Base-by-base conservation (phyloP, 2,888 invertebrate genomes). In the Drosophila demipolita region DNA sequence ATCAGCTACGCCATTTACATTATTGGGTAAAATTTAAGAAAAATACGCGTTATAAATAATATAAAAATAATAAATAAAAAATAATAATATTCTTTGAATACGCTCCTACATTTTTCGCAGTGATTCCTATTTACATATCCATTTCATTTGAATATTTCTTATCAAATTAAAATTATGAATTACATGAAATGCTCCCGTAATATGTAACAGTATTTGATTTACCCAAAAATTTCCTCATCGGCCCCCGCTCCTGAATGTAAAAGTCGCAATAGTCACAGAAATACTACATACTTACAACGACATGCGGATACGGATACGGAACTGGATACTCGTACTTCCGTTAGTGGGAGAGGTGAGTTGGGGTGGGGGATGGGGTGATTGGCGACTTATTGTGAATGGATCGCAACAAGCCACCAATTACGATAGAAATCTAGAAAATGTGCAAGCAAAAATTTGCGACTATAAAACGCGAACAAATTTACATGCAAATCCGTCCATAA, bases 401-500 rank as follows among this genome's bases (percentile, higher is more conserved):
- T 62, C 66, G 71, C 81, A 88, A 88, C 87, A 83, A 88, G 89
- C 84, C 84, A 87, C 89, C 84, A 85, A 85, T 85, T 85, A 85
- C 84, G 89, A 85, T 85, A 69, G 78, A 88, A 86, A 85, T 85
- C 84, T 88, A 86, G 81, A 80, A 88, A 85, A 86, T 85, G 81
- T 85, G 87, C 89, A 86, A 78, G 82, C 84, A 77, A 86, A 88
- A 88, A 85, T 88, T 80, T 88, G 83, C 64, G 81, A 83, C 83
- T 83, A 86, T 84, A 88, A 84, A 82, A 85, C 81, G 82, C 84
- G 85, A 87, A 75, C 78, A 81, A 85, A 85, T 85, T 85, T 88
- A 76, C 87, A 88, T 85, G 81, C 75, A 88, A 88, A 88, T 86
- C 83, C 81, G 72, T 78, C 73, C 66, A 20, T 23, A 40, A 2